Evolutionary conservation across 2,113 vertebrate species (phyloP), one percentile per base, ranked within the genome.

Genomic region (Psettodes erumei): DNA sequence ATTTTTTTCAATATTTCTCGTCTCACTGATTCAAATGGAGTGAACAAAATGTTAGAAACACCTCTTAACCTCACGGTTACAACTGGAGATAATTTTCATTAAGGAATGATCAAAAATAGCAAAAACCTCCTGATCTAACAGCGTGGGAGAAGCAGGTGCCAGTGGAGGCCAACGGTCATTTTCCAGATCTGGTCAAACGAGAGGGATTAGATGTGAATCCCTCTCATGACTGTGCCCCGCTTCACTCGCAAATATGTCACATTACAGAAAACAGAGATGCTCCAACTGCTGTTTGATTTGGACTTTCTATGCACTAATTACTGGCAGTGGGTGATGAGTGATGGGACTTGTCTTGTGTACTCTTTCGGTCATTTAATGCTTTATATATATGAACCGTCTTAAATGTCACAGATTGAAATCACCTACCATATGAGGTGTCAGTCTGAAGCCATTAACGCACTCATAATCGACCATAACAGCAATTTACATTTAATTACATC

Each of bases 401-500:
- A 50, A 64, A 68, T n/a, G 40, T 54, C 63, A 32, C 32, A 13
- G 30, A 56, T 32, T 65, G 53, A 82, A 71, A 63, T n/a, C 0
- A 0, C 8, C 42, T 37, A 62, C 63, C 43, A 59, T 48, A 32
- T 27, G 62, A 75, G 66, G 45, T 33, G 51, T 83, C 75, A 69
- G 51, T 67, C 40, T 68, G 61, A 63, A 48, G 70, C 67, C 48
- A 71, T 85, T 82, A 83, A 77, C 53, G 58, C 35, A 50, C 60
- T 66, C 50, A 77, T 82, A 82, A 81, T 84, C 58, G 69, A 68
- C 81, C 51, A 43, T 81, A 84, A 83, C 72, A 81, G 71, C 56
- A 68, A 28, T 83, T 78, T 62, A 83, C 73, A 75, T 82, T 82
- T 84, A 86, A 88, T 89, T 69, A 79, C 32, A 75, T 75, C 56